phyloP scores from a whole-genome alignment of 2,113 vertebrate species.

The Mystacornis crossleyi region DNA sequence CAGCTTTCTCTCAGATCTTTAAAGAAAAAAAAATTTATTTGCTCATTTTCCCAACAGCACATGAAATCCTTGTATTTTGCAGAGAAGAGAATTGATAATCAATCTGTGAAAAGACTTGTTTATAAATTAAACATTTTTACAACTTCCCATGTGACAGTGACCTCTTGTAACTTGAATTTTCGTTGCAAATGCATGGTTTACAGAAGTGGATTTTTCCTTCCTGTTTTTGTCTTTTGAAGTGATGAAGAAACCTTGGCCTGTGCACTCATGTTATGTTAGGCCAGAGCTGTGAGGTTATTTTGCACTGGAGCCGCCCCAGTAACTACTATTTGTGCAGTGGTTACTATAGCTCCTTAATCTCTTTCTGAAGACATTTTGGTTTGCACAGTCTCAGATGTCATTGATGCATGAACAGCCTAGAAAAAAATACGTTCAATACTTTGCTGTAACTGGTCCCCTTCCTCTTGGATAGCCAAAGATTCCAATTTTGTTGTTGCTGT shows the following conservation, averaged over 20 bases:
- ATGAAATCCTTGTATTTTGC: not conserved
- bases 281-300: conserved; percentile 15
- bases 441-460: not conserved
- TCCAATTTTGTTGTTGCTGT: not conserved
- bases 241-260: not conserved
- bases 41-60: not conserved
- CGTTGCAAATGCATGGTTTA: not conserved
- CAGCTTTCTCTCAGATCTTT: not conserved
- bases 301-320: not conserved
- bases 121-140: not conserved
- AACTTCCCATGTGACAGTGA: not conserved
- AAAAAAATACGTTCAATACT: not conserved
- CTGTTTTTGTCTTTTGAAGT: not conserved
- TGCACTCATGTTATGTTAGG: not conserved
- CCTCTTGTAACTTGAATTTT: not conserved
- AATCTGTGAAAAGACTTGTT: not conserved
- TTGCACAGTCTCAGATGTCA: not conserved
- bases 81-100: not conserved
- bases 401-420: not conserved
- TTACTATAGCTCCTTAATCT: conserved; percentile 35
- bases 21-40: not conserved
- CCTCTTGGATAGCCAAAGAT: not conserved
- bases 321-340: not conserved
- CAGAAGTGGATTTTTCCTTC: not conserved
- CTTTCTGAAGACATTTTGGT: not conserved